Evolutionary conservation across 2,797 vertebrate genomes (phyloP).

Genomic region (Pseudochirops corinnae): DNA sequence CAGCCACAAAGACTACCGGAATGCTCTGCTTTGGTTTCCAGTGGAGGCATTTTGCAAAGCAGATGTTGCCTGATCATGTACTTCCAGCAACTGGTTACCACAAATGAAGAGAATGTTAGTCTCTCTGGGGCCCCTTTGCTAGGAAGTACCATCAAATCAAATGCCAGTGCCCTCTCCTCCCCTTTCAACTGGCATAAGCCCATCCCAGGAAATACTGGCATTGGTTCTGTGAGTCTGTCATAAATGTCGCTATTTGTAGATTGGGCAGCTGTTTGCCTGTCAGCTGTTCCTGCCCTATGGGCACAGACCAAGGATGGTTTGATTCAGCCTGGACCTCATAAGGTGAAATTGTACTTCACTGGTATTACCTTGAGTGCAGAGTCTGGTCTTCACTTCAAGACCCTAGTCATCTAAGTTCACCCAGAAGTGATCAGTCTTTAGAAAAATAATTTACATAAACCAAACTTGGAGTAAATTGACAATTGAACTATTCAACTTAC

Average conservation of each 20-base stretch:
- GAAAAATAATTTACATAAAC: neutral
- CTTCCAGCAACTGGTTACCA: constrained; percentile 47
- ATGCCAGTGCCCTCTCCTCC: neutral
- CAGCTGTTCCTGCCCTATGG: neutral
- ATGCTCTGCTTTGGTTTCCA: constrained; percentile 42
- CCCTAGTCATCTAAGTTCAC: neutral
- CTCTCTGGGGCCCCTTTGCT: neutral
- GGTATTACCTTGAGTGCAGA: neutral
- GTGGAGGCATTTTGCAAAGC: neutral
- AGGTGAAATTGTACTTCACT: neutral
- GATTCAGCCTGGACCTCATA: neutral
- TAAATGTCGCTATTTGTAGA: neutral
- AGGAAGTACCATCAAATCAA: constrained; percentile 7
- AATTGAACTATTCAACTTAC: neutral
- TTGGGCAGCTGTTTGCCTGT: neutral
- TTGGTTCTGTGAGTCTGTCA: neutral
- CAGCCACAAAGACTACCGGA: neutral
- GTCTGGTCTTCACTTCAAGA: neutral
- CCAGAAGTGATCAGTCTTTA: neutral
- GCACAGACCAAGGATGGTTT: neutral
- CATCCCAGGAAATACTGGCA: neutral
- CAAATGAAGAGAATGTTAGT: constrained; percentile 52
- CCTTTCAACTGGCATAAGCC: neutral
- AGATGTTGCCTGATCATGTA: neutral
- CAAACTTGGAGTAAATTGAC: neutral